Conservation (phyloP, 2,797 vertebrate species). For the Thaleichthys pacificus region DNA sequence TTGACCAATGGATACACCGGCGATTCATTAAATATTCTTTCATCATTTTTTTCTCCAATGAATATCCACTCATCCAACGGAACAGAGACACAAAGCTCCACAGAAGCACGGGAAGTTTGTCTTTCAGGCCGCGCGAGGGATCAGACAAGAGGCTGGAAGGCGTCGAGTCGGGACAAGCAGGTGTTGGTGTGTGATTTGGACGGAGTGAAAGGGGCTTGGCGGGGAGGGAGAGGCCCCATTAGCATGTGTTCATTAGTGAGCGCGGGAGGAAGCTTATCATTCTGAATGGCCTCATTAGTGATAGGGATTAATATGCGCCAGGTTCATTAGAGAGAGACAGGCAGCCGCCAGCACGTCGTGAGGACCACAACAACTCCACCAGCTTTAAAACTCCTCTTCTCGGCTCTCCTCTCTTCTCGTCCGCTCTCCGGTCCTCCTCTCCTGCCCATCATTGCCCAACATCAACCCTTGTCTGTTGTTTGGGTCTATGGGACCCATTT, state of each 20-base stretch:
- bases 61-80: too few relatives aligned
- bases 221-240: constrained; percentile 53
- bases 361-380: constrained; percentile 60
- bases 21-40: too few relatives aligned
- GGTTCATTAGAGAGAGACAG: constrained; percentile 71
- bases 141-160: constrained; percentile 5
- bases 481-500: too few relatives aligned
- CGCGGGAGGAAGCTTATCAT: constrained; percentile 68
- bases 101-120: not conserved
- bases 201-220: constrained; percentile 35
- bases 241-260: constrained; percentile 72
- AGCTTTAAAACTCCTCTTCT: constrained; percentile 17
- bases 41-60: too few relatives aligned
- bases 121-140: constrained; percentile 17
- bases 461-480: too few relatives aligned
- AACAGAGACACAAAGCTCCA: not conserved
- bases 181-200: constrained; percentile 43
- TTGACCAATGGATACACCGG: too few relatives aligned
- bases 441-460: not conserved
- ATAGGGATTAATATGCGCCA: constrained; percentile 70
- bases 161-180: constrained; percentile 43
- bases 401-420: not conserved
- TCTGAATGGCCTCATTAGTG: constrained; percentile 75
- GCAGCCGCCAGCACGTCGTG: constrained; percentile 52
- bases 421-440: not conserved